Evolutionary conservation across 2,113 vertebrate species (phyloP).

Genomic region (Ameiurus melas): DNA sequence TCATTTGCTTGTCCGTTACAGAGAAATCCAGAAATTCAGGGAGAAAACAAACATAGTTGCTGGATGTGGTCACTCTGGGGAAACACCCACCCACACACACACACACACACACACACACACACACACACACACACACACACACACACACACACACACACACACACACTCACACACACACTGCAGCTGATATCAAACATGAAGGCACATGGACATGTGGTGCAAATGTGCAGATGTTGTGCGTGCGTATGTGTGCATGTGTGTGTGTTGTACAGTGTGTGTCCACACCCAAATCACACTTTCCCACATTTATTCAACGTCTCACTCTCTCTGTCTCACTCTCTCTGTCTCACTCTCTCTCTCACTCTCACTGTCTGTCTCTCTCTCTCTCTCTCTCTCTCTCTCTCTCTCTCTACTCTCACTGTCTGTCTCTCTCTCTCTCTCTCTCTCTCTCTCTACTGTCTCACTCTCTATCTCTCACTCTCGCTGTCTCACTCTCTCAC

Average conservation of each 20-base stretch:
- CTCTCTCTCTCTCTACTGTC: too few relatives aligned
- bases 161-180: constrained; percentile 15
- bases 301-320: not conserved
- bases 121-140: constrained; percentile 22
- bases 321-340: too few relatives aligned
- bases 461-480: too few relatives aligned
- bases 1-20: not conserved
- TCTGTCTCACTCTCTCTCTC: too few relatives aligned
- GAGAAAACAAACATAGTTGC: not conserved
- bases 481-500: too few relatives aligned
- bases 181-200: constrained; percentile 25
- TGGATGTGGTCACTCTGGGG: constrained; percentile 19
- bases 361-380: too few relatives aligned
- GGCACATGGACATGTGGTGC: constrained; percentile 42
- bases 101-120: constrained; percentile 29
- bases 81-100: constrained; percentile 8
- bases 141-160: too few relatives aligned
- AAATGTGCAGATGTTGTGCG: constrained; percentile 14
- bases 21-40: not conserved
- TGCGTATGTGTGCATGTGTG: constrained; percentile 27
- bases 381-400: too few relatives aligned
- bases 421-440: too few relatives aligned
- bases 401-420: too few relatives aligned
- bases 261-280: constrained; percentile 52
- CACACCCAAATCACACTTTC: not conserved